These are phyloP conservation scores for Prorops nasuta DNA, from an alignment of 1,140 invertebrate genomes.

Conservation along the genomic window DNA sequence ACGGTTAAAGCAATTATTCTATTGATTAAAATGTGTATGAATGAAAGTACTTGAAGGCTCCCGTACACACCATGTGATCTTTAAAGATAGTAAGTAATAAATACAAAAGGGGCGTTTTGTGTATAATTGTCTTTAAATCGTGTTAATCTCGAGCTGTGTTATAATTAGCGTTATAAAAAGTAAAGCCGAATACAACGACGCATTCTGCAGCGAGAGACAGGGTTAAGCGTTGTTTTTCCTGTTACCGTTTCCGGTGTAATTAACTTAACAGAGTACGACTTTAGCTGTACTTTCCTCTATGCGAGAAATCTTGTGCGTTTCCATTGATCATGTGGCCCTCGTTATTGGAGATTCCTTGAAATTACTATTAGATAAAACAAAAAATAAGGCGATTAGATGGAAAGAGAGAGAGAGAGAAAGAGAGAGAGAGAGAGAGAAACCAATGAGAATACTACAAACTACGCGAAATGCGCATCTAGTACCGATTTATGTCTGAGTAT, in stretches of 20 bases:
- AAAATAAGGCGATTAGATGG: too few relatives aligned
- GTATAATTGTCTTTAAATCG: conserved; percentile 20
- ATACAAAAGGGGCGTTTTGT: conserved; percentile 9
- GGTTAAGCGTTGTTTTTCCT: conserved; percentile 5
- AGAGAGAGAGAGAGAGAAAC: neutral
- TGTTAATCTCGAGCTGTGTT: conserved; percentile 23
- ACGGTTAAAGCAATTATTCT: too few relatives aligned
- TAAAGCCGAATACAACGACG: conserved; percentile 21
- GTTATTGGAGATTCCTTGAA: too few relatives aligned
- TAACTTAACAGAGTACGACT: conserved; percentile 1
- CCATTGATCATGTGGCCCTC: too few relatives aligned
- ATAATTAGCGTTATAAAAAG: neutral
- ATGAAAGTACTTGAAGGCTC: conserved; percentile 3
- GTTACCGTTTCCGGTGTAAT: conserved; percentile 1
- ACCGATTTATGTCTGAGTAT: too few relatives aligned
- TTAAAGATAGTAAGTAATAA: conserved; percentile 18
- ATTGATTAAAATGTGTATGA: neutral
- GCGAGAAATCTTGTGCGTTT: too few relatives aligned
- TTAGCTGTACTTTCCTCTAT: conserved; percentile 3
- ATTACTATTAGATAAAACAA: too few relatives aligned
- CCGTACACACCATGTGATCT: conserved; percentile 17
- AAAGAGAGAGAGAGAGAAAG: neutral
- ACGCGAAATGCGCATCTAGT: neutral
- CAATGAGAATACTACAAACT: neutral
- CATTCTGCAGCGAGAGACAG: conserved; percentile 2